A percentile compares a stretch with the other conserved stretches of the same genome.
Evolutionary conservation across 2,888 invertebrate species (phyloP).

Genomic region (Bruchidius siliquastri): DNA sequence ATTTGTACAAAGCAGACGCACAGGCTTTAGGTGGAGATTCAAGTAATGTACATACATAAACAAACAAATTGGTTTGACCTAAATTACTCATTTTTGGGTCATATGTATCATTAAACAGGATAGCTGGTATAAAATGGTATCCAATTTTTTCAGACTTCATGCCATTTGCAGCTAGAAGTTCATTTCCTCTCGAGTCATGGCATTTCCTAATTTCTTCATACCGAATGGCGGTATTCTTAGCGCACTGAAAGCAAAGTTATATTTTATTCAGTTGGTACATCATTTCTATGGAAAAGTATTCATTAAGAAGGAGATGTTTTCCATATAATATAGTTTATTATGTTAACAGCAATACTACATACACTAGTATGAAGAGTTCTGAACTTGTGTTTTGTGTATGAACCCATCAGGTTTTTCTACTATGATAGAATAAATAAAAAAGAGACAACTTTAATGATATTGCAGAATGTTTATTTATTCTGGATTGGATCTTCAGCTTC

Average conservation of each 20-base stretch:
- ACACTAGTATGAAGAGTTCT: no score
- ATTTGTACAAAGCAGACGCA: background rate
- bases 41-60: background rate
- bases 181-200: background rate
- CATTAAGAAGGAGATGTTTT: no score
- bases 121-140: background rate
- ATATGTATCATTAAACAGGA: background rate
- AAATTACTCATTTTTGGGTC: background rate
- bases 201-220: background rate
- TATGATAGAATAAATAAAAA: no score
- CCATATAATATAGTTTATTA: no score
- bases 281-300: no score
- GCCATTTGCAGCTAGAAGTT: background rate
- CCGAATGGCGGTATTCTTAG: background rate
- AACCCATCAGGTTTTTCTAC: no score
- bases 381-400: no score
- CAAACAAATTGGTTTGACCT: background rate
- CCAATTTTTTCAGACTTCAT: background rate
- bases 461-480: no score
- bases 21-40: background rate
- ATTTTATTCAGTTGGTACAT: no score
- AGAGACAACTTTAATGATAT: no score
- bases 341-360: no score
- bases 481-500: no score
- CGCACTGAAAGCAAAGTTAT: background rate